phyloP scores from a whole-genome alignment of 2,797 vertebrate species.

The Lithobates sylvaticus region DNA sequence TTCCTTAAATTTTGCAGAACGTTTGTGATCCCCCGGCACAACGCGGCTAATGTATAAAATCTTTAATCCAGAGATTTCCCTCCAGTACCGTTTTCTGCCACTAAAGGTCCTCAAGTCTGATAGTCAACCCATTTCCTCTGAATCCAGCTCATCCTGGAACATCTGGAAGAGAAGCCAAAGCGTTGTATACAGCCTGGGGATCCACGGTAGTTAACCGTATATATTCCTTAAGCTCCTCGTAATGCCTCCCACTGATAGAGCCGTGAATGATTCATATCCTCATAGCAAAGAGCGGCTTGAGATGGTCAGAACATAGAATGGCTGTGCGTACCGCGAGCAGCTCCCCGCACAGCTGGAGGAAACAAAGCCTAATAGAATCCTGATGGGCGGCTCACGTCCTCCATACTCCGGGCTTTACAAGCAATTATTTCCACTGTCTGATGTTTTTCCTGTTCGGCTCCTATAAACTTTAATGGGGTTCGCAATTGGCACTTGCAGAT shows the following conservation, averaged over 20 bases:
- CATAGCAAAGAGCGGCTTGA: constrained; percentile 4
- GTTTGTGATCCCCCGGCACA: constrained; percentile 56
- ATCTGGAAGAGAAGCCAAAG: no score
- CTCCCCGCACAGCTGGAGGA: neutral
- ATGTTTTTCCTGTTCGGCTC: no score
- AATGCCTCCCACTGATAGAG: constrained; percentile 9
- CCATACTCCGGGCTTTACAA: neutral
- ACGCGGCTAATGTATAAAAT: neutral
- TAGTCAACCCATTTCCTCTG: no score
- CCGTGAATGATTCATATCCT: constrained; percentile 23
- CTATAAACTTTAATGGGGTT: no score
- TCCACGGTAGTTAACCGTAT: no score
- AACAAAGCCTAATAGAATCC: constrained; percentile 35
- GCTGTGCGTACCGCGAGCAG: neutral
- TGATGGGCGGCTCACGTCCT: neutral
- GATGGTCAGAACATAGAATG: constrained; percentile 6
- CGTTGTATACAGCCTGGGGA: no score
- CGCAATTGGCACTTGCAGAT: no score
- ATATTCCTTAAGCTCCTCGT: neutral
- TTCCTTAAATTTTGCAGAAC: constrained; percentile 62
- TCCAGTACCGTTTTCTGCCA: no score
- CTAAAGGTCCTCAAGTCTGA: no score
- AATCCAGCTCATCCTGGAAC: no score
- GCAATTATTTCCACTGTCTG: constrained; percentile 22
- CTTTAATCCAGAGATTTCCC: no score